Conservation (phyloP, 2,113 vertebrate genomes). For the Thalassarche chlororhynchos region DNA sequence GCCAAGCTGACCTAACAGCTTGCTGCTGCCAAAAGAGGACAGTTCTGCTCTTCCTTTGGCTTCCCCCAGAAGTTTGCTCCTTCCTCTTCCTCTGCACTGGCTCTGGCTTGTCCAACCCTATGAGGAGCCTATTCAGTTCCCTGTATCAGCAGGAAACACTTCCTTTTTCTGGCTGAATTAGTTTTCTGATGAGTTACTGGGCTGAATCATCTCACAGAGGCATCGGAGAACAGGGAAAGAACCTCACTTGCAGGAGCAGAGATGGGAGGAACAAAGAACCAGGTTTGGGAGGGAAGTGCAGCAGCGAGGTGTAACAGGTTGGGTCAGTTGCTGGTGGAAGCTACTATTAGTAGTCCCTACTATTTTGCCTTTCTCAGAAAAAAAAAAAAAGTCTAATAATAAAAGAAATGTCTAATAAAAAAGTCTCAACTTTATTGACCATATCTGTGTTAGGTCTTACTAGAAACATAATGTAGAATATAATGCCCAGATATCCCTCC, state of each 20-base stretch:
- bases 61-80: not conserved
- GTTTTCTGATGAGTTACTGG: not conserved
- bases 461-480: not conserved
- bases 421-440: not conserved
- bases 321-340: not conserved
- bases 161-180: not conserved
- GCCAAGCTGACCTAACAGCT: not conserved
- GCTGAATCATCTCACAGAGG: not conserved
- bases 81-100: not conserved
- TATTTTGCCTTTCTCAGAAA: not conserved
- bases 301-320: not conserved
- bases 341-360: not conserved
- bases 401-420: not conserved
- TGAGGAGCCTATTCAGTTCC: not conserved
- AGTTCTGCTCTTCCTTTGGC: not conserved
- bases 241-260: not conserved
- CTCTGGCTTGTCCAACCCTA: not conserved
- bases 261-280: not conserved
- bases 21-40: not conserved
- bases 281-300: not conserved
- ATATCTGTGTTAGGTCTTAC: not conserved
- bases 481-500: not conserved
- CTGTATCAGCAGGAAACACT: not conserved
- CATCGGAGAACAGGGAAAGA: not conserved
- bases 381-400: not conserved